Conservation (phyloP, 2,113 vertebrate species). For the Tyrannus savana region DNA sequence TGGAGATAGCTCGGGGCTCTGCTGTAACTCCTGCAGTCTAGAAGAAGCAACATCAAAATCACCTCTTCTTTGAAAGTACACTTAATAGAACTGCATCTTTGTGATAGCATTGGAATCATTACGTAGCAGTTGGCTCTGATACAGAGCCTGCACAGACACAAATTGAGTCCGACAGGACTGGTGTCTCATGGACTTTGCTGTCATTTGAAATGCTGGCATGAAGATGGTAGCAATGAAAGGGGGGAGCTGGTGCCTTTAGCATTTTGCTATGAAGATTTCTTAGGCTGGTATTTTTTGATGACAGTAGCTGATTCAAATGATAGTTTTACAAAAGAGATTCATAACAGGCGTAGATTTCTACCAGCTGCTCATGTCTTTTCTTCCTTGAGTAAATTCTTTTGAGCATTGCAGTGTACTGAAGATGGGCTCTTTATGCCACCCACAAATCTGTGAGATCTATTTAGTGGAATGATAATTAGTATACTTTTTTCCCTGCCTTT, state of each 20-base stretch:
- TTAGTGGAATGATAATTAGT: conserved; percentile 37
- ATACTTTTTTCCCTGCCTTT: not conserved
- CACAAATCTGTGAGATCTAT: conserved; percentile 3
- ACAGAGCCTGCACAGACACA: conserved; percentile 74
- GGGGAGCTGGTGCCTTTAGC: conserved; percentile 44
- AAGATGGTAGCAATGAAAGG: conserved; percentile 61
- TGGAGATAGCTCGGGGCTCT: not conserved
- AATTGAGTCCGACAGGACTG: conserved; percentile 83
- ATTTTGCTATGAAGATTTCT: conserved; percentile 18
- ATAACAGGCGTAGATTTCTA: conserved; percentile 12
- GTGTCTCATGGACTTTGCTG: conserved; percentile 81
- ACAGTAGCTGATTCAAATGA: conserved; percentile 1
- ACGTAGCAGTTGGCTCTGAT: conserved; percentile 80
- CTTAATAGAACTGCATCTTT: conserved; percentile 56
- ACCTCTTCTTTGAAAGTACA: conserved; percentile 4
- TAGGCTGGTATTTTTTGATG: conserved; percentile 47
- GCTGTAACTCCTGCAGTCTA: not conserved
- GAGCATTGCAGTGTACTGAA: not conserved
- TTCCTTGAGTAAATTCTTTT: conserved; percentile 22
- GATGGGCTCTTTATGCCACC: not conserved
- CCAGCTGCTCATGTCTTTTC: conserved; percentile 19
- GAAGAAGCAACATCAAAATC: conserved; percentile 5
- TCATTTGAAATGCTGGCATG: conserved; percentile 79
- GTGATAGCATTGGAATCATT: conserved; percentile 55
- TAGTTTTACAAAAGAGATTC: conserved; percentile 27